Evolutionary conservation across 92 coral and sea anemone species (phyloP).

Genomic region (Bergia puertoricense): DNA sequence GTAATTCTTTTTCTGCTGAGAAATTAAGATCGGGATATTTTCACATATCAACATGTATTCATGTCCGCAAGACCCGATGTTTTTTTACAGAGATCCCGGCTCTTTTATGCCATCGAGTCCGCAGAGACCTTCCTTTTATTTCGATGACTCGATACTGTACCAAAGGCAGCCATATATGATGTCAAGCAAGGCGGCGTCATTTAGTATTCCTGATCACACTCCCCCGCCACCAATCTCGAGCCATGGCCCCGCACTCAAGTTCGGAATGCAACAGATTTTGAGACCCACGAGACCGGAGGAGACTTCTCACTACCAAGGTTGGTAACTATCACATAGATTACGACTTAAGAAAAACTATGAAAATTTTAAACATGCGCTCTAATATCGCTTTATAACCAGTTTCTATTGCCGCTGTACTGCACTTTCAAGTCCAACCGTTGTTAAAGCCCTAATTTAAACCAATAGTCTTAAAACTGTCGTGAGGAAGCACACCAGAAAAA

Average conservation of each 20-base stretch:
- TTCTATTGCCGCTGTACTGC: neutral
- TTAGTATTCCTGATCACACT: slow-evolving; percentile 6
- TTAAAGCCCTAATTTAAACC: neutral
- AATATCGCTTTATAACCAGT: neutral
- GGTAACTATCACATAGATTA: neutral
- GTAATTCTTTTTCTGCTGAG: neutral
- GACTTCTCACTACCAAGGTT: slow-evolving; percentile 27
- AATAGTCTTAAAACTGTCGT: neutral
- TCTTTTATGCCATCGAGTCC: slow-evolving; percentile 33
- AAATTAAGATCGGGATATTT: neutral
- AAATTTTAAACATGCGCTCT: too few relatives aligned
- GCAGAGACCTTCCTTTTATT: slow-evolving; percentile 36
- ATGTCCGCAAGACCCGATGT: slow-evolving; percentile 45
- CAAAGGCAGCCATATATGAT: slow-evolving; percentile 36
- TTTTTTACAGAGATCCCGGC: slow-evolving; percentile 38
- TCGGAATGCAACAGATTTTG: slow-evolving; percentile 25
- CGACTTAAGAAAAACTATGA: too few relatives aligned
- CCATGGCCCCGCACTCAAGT: slow-evolving; percentile 25
- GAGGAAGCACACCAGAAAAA: neutral
- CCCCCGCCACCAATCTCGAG: slow-evolving; percentile 20
- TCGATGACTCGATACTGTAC: slow-evolving; percentile 11
- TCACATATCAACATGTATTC: slow-evolving; percentile 19
- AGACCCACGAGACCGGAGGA: slow-evolving; percentile 18
- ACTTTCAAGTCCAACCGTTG: neutral
- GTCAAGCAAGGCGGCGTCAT: slow-evolving; percentile 14